A percentile compares a stretch with the other conserved stretches of the same genome.
phyloP scores from a whole-genome alignment of 2,797 vertebrate species.

The Spinibarbus caldwelli region DNA sequence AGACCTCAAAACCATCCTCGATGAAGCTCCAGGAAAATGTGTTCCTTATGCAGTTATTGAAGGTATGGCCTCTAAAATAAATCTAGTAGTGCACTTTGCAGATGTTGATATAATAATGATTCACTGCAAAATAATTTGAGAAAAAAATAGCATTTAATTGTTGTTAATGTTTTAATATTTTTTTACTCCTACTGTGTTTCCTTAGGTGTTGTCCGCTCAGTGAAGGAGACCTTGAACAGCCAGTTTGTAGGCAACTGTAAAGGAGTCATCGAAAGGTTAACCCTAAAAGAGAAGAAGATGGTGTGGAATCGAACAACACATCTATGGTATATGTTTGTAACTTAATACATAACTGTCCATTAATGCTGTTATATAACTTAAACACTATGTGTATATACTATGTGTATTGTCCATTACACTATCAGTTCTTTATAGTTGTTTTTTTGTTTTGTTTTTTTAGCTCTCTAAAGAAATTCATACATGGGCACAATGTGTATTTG shows the following conservation, averaged over 20 bases:
- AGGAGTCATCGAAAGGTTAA: conserved; percentile 91
- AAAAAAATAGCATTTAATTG: not conserved
- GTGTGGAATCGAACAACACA: conserved; percentile 96
- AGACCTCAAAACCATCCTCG: conserved; percentile 83
- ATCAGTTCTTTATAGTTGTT: not conserved
- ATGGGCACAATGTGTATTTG: not conserved
- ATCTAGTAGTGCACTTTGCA: not conserved
- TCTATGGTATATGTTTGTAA: conserved; percentile 81
- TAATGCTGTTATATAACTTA: not conserved
- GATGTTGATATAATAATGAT: not conserved
- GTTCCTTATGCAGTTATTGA: conserved; percentile 93
- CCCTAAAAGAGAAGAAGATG: conserved; percentile 94
- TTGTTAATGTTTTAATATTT: not conserved
- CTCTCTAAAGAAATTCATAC: not conserved
- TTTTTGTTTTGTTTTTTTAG: too few species aligned
- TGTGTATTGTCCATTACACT: not conserved
- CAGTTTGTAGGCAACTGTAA: conserved; percentile 94
- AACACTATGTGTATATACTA: not conserved
- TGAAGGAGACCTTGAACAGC: conserved; percentile 91
- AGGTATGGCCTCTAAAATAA: conserved; percentile 73
- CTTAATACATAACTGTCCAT: too few species aligned
- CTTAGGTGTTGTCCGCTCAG: conserved; percentile 87
- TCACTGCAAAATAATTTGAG: not conserved
- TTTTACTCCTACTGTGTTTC: not conserved
- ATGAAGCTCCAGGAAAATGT: conserved; percentile 90